phyloP scores from a whole-genome alignment of 1,140 invertebrate genomes.

The Megalopta genalis region DNA sequence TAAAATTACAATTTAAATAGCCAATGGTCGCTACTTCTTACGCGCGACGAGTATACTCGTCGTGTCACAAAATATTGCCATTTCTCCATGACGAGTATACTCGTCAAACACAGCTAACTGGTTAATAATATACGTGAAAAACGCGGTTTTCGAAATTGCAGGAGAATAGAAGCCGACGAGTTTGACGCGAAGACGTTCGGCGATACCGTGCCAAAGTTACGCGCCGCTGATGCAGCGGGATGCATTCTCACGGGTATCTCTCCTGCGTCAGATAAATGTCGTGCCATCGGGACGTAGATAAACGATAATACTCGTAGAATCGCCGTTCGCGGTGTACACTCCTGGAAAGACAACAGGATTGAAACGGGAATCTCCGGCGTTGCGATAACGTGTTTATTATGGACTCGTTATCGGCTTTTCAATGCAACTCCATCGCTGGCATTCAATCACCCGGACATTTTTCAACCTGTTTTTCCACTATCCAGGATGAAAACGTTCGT shows the following conservation, averaged over 20 bases:
- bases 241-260: slow-evolving; percentile 48
- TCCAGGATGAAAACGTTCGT: no score
- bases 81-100: no score
- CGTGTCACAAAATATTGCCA: no score
- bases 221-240: slow-evolving; percentile 39
- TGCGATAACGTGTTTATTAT: slow-evolving; percentile 43
- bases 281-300: slow-evolving; percentile 35
- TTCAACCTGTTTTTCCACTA: background rate
- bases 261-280: slow-evolving; percentile 42
- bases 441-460: background rate
- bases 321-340: slow-evolving; percentile 12
- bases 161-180: background rate
- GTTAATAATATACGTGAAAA: no score
- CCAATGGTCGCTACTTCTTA: no score
- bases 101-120: no score
- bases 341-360: slow-evolving; percentile 47
- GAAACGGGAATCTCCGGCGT: slow-evolving; percentile 44
- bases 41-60: no score
- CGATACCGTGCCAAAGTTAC: slow-evolving; percentile 17
- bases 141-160: no score
- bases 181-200: background rate
- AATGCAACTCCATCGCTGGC: background rate
- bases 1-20: no score
- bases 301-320: slow-evolving; percentile 49
- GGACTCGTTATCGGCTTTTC: background rate